Evolutionary conservation across 2,888 invertebrate species (phyloP).

Genomic region (Ectemnius lituratus): DNA sequence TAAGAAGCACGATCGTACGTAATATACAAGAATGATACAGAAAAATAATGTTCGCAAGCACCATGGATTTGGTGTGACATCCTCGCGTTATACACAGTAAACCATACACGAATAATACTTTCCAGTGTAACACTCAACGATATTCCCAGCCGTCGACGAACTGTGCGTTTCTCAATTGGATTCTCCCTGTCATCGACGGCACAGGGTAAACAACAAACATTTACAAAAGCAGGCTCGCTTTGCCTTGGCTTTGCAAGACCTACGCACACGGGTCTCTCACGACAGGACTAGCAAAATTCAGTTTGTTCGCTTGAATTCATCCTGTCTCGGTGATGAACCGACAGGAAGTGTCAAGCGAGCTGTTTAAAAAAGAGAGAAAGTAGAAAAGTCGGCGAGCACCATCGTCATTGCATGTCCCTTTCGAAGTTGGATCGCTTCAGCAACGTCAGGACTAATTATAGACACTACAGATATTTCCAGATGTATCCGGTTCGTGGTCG

Average conservation of each 20-base stretch:
- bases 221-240: constrained; percentile 40
- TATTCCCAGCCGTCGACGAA: constrained; percentile 14
- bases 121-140: constrained; percentile 33
- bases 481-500: too few relatives aligned
- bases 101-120: constrained; percentile 38
- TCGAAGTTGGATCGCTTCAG: not conserved
- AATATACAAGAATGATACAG: constrained; percentile 54
- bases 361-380: not conserved
- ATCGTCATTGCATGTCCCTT: not conserved
- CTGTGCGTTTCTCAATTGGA: not conserved
- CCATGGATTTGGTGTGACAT: constrained; percentile 15
- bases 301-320: constrained; percentile 11
- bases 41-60: constrained; percentile 50
- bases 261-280: constrained; percentile 28
- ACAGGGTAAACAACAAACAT: constrained; percentile 28
- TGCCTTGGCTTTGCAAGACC: constrained; percentile 29
- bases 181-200: constrained; percentile 16
- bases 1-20: constrained; percentile 52
- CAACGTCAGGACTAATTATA: too few relatives aligned
- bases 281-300: constrained; percentile 30
- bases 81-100: constrained; percentile 34
- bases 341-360: not conserved
- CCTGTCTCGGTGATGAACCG: not conserved
- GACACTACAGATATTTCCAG: too few relatives aligned
- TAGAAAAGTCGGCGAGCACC: not conserved